Base-by-base conservation (phyloP, 1,140 invertebrate genomes). In the Bombus confusus region DNA sequence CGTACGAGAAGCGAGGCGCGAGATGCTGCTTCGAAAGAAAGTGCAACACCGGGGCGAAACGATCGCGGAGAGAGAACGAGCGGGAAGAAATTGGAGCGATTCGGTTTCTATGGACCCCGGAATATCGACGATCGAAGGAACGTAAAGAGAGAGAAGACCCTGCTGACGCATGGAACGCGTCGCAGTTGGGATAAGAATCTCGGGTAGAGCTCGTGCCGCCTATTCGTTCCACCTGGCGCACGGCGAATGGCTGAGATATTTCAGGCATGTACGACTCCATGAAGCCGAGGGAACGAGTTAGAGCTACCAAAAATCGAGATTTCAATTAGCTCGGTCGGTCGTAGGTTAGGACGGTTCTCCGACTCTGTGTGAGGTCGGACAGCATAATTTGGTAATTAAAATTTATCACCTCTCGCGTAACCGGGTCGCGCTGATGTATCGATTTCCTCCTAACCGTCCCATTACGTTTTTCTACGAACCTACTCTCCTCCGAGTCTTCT, bases 221-320 rank as follows among this genome's bases (percentile, higher is more conserved):
- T 83, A 76, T 83, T 83, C 39, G 62, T 31, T 25, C 72, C 81
- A 83, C 59, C 81, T 83, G 81, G 34, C 34, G 28, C 73, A 64
- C 39, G n/a, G 37, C 9, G 76, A 75, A 37, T 41, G 57, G 22
- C 18, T 31, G 31, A 76, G 59, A 83, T 76, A 75, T 47, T 82
- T 75, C 80, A 47, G n/a, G 57, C 18, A 62, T 75, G 13, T n/a
- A 80, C 78, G 22, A 12, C 4, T 52, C 25, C 25, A 18, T 22
- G 47, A 34, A 47, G 22, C 22, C n/a, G 15, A 8, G n/a, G 15
- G 31, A 25, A 52, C 64, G 43, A 47, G 47, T 28, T 12, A 18
- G 52, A 57, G 12, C 1, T 13, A 28, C 31, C 43, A 8, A 52
- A 80, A 80, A 47, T 37, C 41, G 59, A 80, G 22, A 22, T 71